phyloP scores from a whole-genome alignment of 2,797 vertebrate species.

The Babyrousa celebensis region DNA sequence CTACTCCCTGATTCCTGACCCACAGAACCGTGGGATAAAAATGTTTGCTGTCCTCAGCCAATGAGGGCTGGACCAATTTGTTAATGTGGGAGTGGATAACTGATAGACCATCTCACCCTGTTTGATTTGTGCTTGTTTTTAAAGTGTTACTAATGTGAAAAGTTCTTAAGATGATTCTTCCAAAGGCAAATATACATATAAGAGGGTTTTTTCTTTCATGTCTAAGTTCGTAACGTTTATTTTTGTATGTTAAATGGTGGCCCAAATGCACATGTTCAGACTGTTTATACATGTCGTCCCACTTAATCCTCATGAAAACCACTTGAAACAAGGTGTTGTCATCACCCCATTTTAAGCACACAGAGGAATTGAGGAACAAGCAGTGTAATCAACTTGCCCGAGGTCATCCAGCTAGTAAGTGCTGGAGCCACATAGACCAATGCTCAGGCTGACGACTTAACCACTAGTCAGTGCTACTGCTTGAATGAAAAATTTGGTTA shows the following conservation, averaged over 20 bases:
- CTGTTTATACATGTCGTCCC: neutral
- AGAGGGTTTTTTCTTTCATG: neutral
- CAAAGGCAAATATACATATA: neutral
- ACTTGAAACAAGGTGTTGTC: neutral
- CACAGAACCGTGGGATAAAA: neutral
- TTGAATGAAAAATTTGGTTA: neutral
- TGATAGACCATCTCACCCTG: neutral
- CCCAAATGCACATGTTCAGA: neutral
- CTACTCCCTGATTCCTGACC: neutral
- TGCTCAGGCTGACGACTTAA: neutral
- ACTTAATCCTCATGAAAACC: neutral
- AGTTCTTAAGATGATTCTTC: neutral
- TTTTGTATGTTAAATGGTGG: neutral
- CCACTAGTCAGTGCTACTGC: neutral
- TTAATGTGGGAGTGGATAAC: neutral
- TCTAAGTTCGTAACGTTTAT: constrained; percentile 5
- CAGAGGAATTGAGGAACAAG: neutral
- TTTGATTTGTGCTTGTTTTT: neutral
- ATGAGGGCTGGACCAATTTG: neutral
- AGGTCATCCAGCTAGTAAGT: neutral
- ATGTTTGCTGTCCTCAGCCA: neutral
- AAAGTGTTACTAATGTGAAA: constrained; percentile 11
- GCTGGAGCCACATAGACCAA: neutral
- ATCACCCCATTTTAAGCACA: neutral
- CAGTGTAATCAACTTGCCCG: neutral